These are phyloP conservation scores for Caenorhabditis plicata DNA, from an alignment of 2,888 invertebrate genomes.

Conservation along the genomic window DNA sequence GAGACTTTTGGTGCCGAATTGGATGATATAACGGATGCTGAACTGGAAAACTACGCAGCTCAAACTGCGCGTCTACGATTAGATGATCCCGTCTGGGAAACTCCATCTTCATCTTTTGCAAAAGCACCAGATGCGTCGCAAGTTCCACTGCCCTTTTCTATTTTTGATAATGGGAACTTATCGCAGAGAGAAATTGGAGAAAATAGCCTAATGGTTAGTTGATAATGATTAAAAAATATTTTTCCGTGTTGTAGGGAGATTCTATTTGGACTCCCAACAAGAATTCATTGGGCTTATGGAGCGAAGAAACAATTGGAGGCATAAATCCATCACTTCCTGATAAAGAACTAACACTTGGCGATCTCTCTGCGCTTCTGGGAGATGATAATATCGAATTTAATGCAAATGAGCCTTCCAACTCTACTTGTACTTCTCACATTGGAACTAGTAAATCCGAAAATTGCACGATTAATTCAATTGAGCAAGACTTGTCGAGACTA, in stretches of 20 bases:
- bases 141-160: slow-evolving; percentile 44
- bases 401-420: slow-evolving; percentile 1
- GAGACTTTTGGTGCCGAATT: slow-evolving; percentile 60
- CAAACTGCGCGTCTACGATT: slow-evolving; percentile 51
- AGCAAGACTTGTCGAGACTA: too few species aligned
- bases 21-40: slow-evolving; percentile 26
- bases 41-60: slow-evolving; percentile 52
- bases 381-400: slow-evolving; percentile 2
- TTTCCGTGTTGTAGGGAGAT: too few species aligned
- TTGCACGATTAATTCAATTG: too few species aligned
- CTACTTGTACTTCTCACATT: too few species aligned
- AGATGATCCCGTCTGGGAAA: slow-evolving; percentile 48
- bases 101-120: slow-evolving; percentile 24
- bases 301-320: too few species aligned
- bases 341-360: not conserved
- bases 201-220: slow-evolving; percentile 14
- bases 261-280: too few species aligned
- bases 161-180: slow-evolving; percentile 12
- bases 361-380: not conserved
- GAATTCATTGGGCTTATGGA: too few species aligned
- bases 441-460: too few species aligned
- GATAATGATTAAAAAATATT: not conserved
- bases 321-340: not conserved
- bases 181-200: slow-evolving; percentile 2
- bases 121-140: slow-evolving; percentile 48